Base-by-base conservation (phyloP, 2,888 invertebrate species). In the Thera obeliscata region DNA sequence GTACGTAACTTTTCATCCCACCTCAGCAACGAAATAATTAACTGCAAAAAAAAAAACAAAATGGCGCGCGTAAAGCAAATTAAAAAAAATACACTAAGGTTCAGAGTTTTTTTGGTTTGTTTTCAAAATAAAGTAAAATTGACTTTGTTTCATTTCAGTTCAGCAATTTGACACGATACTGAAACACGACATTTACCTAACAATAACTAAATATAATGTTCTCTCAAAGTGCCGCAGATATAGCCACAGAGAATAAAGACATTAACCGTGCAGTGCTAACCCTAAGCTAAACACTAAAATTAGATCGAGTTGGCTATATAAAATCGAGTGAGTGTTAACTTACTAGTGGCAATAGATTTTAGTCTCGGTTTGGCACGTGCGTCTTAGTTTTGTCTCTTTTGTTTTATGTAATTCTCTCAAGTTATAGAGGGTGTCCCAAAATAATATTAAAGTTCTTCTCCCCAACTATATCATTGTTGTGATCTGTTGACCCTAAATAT, bases 221-320 rank as follows among this genome's bases (percentile, higher is more conserved):
- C 48, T 22, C 50, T 50, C 4, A 22, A 50, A 22, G 12, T 36
- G 22, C 50, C 11, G n/a, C 48, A 46, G 48, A 54, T 55, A 54
- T 49, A 49, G 46, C 62, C 76, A 78, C 78, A 82, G 78, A 76
- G 76, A 84, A 88, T 89, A 83, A 81, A 89, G 85, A 87, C 81
- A 81, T 89, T 86, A 56, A 76, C 73, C 80, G 78, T 82, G 76
- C 79, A 77, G 75, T 65, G 56, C 38, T 56, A 64, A 65, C 49
- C 11, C n/a, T 54, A 48, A 56, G 46, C 56, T 49, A 56, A 49
- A 49, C 8, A 61, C 61, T 64, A 61, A 68, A 64, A 58, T 58
- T 70, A 60, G 35, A 61, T 41, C 49, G 3, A 58, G 58, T 35
- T 35, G 55, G 46, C 33, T 46, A 35, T 55, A n/a, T 62, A 48